A percentile compares a stretch with the other conserved stretches of the same genome.
Conservation (phyloP, 2,113 vertebrate species). For the Nicator chloris region DNA sequence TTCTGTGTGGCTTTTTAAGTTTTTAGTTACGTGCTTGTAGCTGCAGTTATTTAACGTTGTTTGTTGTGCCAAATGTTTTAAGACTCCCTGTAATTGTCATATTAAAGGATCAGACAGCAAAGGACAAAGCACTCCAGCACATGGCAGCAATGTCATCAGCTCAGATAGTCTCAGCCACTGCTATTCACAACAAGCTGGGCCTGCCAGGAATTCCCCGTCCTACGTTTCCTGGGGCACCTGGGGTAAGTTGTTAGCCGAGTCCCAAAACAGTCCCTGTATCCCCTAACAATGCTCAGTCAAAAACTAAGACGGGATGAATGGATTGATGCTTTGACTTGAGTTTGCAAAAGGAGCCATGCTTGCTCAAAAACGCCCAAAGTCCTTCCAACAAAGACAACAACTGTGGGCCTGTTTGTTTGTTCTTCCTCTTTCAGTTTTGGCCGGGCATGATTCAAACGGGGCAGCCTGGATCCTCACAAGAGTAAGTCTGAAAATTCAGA, state of each 20-base stretch:
- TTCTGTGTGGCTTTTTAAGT: conserved; percentile 73
- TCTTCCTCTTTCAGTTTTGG: conserved; percentile 86
- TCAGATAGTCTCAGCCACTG: conserved; percentile 99
- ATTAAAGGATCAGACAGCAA: conserved; percentile 99
- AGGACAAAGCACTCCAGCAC: conserved; percentile 99
- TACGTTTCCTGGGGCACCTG: conserved; percentile 92
- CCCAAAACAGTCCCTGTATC: background rate
- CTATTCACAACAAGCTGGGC: conserved; percentile 99
- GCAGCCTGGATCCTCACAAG: conserved; percentile 98
- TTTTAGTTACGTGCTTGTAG: conserved; percentile 75
- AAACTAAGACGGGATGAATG: conserved; percentile 7
- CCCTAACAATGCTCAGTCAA: background rate
- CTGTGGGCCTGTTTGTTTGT: conserved; percentile 29
- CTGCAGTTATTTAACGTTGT: conserved; percentile 62
- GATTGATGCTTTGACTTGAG: conserved; percentile 17
- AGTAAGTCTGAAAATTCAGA: conserved; percentile 81
- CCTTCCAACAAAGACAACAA: conserved; percentile 4
- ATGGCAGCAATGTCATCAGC: conserved; percentile 99
- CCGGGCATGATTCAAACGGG: conserved; percentile 96
- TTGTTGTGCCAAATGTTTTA: conserved; percentile 68
- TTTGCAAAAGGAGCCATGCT: conserved; percentile 13
- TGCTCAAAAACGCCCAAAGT: conserved; percentile 5
- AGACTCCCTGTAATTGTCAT: conserved; percentile 85
- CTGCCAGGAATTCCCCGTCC: conserved; percentile 97
- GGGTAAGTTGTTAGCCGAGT: conserved; percentile 79